phyloP scores from a whole-genome alignment of 2,888 invertebrate species.

The Drosophila antonietae region DNA sequence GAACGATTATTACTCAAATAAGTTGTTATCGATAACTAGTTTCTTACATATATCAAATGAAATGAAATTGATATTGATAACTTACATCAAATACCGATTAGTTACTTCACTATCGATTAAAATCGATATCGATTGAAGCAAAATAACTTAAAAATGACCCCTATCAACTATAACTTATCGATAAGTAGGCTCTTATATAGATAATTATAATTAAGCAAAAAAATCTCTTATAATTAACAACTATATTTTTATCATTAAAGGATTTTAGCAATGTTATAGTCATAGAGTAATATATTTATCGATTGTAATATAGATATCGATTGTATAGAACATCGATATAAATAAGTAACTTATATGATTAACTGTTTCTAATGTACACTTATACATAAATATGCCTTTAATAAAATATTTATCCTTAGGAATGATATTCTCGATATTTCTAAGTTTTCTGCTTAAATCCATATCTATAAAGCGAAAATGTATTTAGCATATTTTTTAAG shows the following conservation, averaged over 20 bases:
- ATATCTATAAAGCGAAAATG: too few relatives aligned
- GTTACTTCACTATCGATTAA: too few relatives aligned
- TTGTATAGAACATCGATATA: not conserved
- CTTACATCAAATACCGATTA: too few relatives aligned
- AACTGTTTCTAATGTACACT: not conserved
- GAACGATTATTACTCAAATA: not conserved
- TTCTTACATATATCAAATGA: not conserved
- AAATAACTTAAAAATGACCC: too few relatives aligned
- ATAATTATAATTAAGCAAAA: not conserved
- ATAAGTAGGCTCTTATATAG: not conserved
- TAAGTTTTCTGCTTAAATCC: not conserved
- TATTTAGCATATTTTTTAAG: too few relatives aligned
- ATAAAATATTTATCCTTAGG: not conserved
- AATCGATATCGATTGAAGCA: too few relatives aligned
- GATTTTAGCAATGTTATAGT: not conserved
- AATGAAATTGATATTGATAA: not conserved
- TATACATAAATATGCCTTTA: not conserved
- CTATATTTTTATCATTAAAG: not conserved
- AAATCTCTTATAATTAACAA: not conserved
- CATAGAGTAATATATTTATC: not conserved
- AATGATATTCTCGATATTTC: not conserved
- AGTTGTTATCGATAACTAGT: not conserved
- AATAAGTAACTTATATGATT: not conserved
- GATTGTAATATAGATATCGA: not conserved
- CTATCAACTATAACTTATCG: not conserved